Base-by-base conservation (phyloP, 2,797 vertebrate species). In the Myotis vivesi region DNA sequence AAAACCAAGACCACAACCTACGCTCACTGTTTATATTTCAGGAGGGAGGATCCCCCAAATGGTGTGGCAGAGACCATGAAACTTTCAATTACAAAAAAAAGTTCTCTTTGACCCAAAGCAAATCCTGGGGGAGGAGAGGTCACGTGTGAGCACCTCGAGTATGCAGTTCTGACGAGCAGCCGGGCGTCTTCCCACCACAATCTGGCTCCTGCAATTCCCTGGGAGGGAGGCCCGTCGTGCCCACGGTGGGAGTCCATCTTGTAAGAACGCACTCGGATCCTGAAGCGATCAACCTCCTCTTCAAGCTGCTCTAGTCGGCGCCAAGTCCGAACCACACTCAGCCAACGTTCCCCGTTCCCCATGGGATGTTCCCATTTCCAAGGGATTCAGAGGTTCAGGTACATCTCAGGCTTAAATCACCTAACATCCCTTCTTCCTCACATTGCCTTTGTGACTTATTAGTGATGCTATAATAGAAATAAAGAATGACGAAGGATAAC, bases 351-450 rank as follows among this genome's bases (percentile, higher is more conserved):
- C 53, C 80, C 1, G 0, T 8, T 22, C 41, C 80, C 25, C 7
- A 2, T 0, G n/a, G 53, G 25, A 20, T 6, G 11, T 8, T 69
- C 17, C 44, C 28, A 30, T 15, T 73, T 83, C 64, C 51, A 76
- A 82, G 92, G 75, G 87, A 46, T 16, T 41, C 30, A 44, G 72
- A 23, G 51, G 89, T n/a, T 87, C 38, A 4, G 36, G 62, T 33
- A 6, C 28, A 13, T 2, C 51, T 62, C 57, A 36, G 1, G 71
- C 20, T 76, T 23, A 68, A 22, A 22, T n/a, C 76, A 30, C 55
- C 41, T 92, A 44, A 44, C 59, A 79, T 53, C 69, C 86, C 89
- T 85, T 36, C 53, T 94, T 93, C 38, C 86, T 55, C 53, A 80
- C 64, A 49, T 2, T 44, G 57, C 69, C 69, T 84, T 59, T n/a